Base-by-base conservation (phyloP, 1,140 invertebrate species). In the Papilio polytes region DNA sequence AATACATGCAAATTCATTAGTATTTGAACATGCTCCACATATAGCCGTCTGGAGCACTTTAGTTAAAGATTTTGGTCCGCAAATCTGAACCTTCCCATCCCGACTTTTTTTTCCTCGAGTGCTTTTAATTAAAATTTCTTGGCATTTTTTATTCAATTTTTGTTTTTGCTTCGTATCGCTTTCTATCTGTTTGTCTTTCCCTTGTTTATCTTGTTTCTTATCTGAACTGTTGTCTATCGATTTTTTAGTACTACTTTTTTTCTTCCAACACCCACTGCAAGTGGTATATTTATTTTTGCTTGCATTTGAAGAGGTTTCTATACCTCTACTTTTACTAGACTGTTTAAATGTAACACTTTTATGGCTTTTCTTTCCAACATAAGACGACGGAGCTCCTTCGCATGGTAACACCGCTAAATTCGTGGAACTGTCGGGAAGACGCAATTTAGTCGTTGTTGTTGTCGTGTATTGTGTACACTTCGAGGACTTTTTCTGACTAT, bases 301-400 rank as follows among this genome's bases (percentile, higher is more conserved):
- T 36, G 26, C 63, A 31, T 70, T 70, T 70, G 26, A 70, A 70
- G 6, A 13, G 26, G 26, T 70, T 63, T 63, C 59, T 8, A 18
- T 20, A 26, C 59, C 59, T 63, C 20, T 41, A 36, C 63, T 78
- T 36, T 13, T n/a, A 66, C 15, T 66, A 44, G 53, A 26, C 10
- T n/a, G 53, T 56, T 63, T 26, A 15, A 78, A 78, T 15, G 56
- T 66, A 22, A 78, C 77, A 66, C 31, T 78, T 44, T 78, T 78
- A 12, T 44, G 77, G 46, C 77, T 66, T 66, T 63, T 78, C 59
- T 36, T 78, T 10, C 26, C 56, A 31, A 13, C 59, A 63, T 1
- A 44, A 7, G 53, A 20, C 46, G 53, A 56, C 8, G 20, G 46
- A 12, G 9, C 9, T 63, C n/a, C n/a, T 20, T 48, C 77, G 12